Percentiles rank a stretch among this genome's conserved stretches.
These are phyloP conservation scores for Apodemus speciosus DNA, from an alignment of 2,113 vertebrate genomes.

Conservation along the genomic window DNA sequence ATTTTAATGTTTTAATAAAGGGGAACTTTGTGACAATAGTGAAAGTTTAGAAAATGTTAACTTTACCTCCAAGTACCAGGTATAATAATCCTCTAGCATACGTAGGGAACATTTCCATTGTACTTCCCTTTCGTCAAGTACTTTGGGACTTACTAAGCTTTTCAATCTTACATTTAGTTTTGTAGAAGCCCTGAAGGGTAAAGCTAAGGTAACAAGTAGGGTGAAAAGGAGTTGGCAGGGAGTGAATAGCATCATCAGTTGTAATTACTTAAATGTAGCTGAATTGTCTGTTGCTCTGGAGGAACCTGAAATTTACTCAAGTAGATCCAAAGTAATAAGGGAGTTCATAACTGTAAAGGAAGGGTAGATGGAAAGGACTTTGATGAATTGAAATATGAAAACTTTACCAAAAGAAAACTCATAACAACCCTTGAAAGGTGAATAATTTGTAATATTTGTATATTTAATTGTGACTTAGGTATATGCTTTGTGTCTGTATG, in stretches of 20 bases:
- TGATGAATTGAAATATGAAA: not conserved
- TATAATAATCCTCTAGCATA: constrained; percentile 1
- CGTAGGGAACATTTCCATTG: constrained; percentile 15
- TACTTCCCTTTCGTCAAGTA: constrained; percentile 14
- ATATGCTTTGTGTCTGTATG: not conserved
- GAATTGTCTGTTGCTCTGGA: not conserved
- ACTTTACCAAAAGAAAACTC: constrained; percentile 38
- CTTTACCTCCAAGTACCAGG: not conserved
- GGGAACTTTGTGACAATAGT: not conserved
- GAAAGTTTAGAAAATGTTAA: constrained; percentile 28
- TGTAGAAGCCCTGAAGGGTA: constrained; percentile 13
- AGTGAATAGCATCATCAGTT: constrained; percentile 1
- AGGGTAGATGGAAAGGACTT: not conserved
- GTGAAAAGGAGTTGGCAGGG: not conserved
- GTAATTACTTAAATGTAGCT: constrained; percentile 43
- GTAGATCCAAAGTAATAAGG: not conserved
- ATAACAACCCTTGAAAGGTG: not conserved
- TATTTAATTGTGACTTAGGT: not conserved
- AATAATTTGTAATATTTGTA: not conserved
- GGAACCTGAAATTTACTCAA: not conserved
- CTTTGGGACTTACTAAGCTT: constrained; percentile 13
- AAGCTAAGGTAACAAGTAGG: constrained; percentile 8
- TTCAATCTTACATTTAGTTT: not conserved
- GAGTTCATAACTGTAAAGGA: not conserved
- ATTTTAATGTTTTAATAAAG: constrained; percentile 48